Base-by-base conservation (phyloP, 2,888 invertebrate species). In the Leistus spinibarbis region DNA sequence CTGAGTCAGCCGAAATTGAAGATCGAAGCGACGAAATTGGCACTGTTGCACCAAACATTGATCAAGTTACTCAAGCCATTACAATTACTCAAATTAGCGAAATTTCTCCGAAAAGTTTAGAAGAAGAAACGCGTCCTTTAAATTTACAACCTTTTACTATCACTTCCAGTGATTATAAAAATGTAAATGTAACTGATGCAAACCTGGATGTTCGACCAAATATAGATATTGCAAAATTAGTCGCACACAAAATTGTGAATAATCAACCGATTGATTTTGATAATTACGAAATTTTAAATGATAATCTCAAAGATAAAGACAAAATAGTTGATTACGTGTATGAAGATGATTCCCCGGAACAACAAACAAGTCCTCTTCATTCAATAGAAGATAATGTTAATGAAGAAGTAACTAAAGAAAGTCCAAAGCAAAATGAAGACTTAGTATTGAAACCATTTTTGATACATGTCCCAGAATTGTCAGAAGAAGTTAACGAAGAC, bases 191-290 rank as follows among this genome's bases (percentile, higher is more conserved):
- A 17, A 68, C 4, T 40, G 5, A 1, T 5, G 40, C 7, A 40
- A 40, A n/a, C 19, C 54, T n/a, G 24, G 22, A 17, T 17, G 9
- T 53, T 68, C 22, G 60, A 10, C 20, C 57, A 53, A 20, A 67
- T 20, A 22, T 53, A 24, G 70, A 53, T n/a, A 53, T 65, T 27
- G 69, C 64, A 62, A 64, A 68, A 57, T 56, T 71, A 66, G 53
- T 27, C 54, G 62, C 53, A 23, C 63, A 78, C 76, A 77, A 69
- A 75, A 69, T 76, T 76, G 54, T 76, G 57, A 73, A 76, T 71
- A 76, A 77, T 77, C 74, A 77, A 77, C 70, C 76, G 76, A 78
- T 40, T 40, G 40, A 78, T 76, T 73, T 76, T 57, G 69, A 68
- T 19, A 17, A 63, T 10, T 27, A 54, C 4, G 40, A 57, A 68